A percentile compares a stretch with the other conserved stretches of the same genome.
Conservation (phyloP, 2,888 invertebrate species). For the Idaea aversata region DNA sequence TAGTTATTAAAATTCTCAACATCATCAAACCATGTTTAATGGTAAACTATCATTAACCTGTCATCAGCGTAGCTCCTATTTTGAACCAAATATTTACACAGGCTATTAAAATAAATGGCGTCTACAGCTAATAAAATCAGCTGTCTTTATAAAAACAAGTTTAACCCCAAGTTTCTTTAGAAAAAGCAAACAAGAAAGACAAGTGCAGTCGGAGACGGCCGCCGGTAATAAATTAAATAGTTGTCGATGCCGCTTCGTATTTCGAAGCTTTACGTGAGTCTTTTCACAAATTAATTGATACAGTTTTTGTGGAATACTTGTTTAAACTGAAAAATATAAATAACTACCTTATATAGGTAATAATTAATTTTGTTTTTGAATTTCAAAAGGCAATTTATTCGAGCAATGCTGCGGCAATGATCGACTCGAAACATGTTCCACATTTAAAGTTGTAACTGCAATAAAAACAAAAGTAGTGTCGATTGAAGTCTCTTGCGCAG, state of each 20-base stretch:
- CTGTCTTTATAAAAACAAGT: slow-evolving; percentile 49
- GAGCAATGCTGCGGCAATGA: background rate
- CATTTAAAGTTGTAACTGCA: slow-evolving; percentile 13
- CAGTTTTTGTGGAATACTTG: background rate
- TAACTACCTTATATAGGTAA: background rate
- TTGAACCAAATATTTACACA: slow-evolving; percentile 47
- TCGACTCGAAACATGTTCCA: background rate
- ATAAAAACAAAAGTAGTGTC: slow-evolving; percentile 24
- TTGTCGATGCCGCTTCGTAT: background rate
- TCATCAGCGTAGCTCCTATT: slow-evolving; percentile 29
- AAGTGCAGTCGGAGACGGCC: background rate
- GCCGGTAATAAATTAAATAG: background rate
- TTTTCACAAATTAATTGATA: slow-evolving; percentile 10
- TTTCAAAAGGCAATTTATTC: background rate
- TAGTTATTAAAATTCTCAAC: background rate
- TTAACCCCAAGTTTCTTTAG: slow-evolving; percentile 13
- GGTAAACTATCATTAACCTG: slow-evolving; percentile 21
- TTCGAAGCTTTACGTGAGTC: slow-evolving; percentile 10
- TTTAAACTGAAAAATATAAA: background rate
- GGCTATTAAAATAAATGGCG: slow-evolving; percentile 52
- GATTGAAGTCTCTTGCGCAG: slow-evolving; percentile 28
- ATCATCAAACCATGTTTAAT: background rate
- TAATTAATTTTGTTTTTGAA: background rate
- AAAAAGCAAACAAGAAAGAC: background rate
- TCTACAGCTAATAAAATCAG: slow-evolving; percentile 44